Evolutionary conservation across 2,797 vertebrate genomes (phyloP).

Genomic region (Trachops cirrhosus): DNA sequence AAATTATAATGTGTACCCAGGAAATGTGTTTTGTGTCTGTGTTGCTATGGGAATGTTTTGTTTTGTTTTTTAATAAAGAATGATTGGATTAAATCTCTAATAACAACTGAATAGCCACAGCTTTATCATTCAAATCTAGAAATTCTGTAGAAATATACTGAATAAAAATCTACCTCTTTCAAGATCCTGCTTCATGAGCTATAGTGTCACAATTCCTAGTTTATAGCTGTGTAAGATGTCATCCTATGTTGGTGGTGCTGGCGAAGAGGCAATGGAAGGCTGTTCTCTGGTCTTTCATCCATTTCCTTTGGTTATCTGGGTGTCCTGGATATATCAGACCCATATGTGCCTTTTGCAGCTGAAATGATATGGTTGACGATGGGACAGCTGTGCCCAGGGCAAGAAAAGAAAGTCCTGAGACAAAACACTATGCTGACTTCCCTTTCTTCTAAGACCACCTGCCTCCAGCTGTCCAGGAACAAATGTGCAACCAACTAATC

Average conservation of each 20-base stretch:
- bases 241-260: background rate
- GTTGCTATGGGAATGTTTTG: slow-evolving; percentile 41
- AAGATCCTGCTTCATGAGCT: background rate
- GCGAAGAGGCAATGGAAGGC: rapidly evolving
- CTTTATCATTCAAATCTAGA: background rate
- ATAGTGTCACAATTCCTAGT: background rate
- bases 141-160: background rate
- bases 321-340: background rate
- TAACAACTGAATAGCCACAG: background rate
- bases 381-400: background rate
- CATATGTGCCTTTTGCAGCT: background rate
- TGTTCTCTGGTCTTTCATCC: background rate
- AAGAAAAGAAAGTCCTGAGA: background rate
- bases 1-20: slow-evolving; percentile 7
- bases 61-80: background rate
- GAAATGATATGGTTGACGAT: background rate
- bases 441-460: background rate
- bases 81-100: slow-evolving; percentile 14
- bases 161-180: background rate
- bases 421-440: background rate
- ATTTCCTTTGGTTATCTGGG: background rate
- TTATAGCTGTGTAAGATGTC: background rate
- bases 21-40: slow-evolving; percentile 34
- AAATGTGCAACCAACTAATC: background rate
- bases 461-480: background rate